Evolutionary conservation across 2,888 invertebrate genomes (phyloP), one percentile per base, ranked within the genome.

Genomic region (Eupeodes latifasciatus): DNA sequence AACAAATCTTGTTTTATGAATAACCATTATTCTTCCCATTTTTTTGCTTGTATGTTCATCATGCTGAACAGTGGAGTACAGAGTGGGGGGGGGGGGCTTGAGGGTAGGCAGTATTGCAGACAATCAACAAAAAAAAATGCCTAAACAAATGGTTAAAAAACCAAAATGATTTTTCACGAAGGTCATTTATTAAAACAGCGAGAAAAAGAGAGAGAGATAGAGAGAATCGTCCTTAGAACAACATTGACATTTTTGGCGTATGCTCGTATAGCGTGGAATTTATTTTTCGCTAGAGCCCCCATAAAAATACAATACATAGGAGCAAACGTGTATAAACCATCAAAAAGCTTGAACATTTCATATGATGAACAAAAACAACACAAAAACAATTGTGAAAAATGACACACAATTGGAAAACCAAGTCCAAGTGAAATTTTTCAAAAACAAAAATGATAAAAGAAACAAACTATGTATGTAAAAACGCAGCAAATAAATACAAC

Each of bases 151-250:
- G 36, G 69, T 69, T 53, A 66, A 78, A 83, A 72, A 77, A 34
- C 11, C 59, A 34, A 72, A 72, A 77, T 72, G 53, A 72, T 79
- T 80, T 71, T 75, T 74, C 67, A 67, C 44, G 78, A 53, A 59
- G 79, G 79, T 69, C 75, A 86, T 86, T 83, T 87, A 84, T 87
- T 80, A 71, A 76, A 76, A 74, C 72, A 61, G 66, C 59, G 62
- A 66, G 57, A 71, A 51, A 69, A 75, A 79, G 5, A 69, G 53
- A 53, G 27, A 67, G 36, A 64, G 12, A 44, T 5, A 19, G 14
- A 19, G 14, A 44, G 19, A 40, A 55, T 9, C 9, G 40, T 55
- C 55, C 55, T 44, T 71, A 40, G 19, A 40, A 55, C 69, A 55
- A 40, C 40, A 71, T 71, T 55, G 71, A 55, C 55, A 71, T 71